These are phyloP conservation scores for Coluber constrictor DNA, from an alignment of 2,797 vertebrate genomes.

Conservation along the genomic window DNA sequence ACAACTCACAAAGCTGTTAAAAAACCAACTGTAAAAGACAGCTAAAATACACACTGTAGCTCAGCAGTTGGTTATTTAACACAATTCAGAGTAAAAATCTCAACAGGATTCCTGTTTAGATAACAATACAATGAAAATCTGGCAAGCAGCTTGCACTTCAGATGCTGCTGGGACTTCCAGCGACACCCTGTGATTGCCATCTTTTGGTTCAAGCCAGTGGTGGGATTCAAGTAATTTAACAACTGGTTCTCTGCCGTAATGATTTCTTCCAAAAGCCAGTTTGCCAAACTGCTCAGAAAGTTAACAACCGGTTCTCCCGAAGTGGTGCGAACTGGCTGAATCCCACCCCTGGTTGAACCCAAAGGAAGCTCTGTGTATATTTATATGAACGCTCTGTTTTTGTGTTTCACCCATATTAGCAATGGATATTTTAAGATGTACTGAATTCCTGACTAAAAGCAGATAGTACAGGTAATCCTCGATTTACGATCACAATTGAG, in stretches of 20 bases:
- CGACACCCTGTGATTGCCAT: neutral
- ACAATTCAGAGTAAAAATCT: neutral
- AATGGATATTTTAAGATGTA: neutral
- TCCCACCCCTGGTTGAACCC: neutral
- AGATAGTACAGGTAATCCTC: neutral
- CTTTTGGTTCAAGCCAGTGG: no score
- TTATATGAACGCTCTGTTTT: neutral
- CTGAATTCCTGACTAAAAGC: neutral
- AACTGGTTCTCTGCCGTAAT: no score
- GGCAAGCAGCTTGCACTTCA: neutral
- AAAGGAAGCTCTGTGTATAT: neutral
- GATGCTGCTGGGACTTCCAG: neutral
- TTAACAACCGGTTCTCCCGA: no score
- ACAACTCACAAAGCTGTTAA: neutral
- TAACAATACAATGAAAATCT: neutral
- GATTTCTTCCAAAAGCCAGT: no score
- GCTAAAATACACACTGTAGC: neutral
- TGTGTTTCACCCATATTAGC: neutral
- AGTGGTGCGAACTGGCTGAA: no score
- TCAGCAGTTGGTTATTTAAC: neutral
- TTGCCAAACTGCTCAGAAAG: no score
- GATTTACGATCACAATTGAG: neutral
- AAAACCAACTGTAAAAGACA: neutral
- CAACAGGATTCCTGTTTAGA: neutral
- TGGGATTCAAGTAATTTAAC: no score